phyloP scores from a whole-genome alignment of 1,140 invertebrate genomes.

The Charaxes varanes region DNA sequence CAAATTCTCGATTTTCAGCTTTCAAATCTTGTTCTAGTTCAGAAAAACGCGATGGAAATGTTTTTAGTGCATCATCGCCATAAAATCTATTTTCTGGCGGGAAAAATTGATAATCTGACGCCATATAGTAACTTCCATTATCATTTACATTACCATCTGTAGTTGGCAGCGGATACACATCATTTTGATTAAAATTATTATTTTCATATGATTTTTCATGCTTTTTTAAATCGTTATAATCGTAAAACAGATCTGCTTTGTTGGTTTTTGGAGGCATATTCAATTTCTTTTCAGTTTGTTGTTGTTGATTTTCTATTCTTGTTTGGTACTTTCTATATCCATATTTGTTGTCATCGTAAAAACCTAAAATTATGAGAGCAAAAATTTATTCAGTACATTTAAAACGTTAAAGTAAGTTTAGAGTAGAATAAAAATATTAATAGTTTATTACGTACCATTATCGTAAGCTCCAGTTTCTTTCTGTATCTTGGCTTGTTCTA shows the following conservation, averaged over 20 bases:
- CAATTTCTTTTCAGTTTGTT: too few species aligned
- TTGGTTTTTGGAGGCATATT: too few species aligned
- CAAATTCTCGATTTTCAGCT: background rate
- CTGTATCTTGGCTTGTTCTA: constrained; percentile 57
- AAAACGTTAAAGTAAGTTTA: background rate
- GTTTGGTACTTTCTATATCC: constrained; percentile 41
- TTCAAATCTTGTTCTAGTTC: background rate
- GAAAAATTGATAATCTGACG: constrained; percentile 17
- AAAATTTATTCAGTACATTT: background rate
- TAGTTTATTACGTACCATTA: constrained; percentile 38
- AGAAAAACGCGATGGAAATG: constrained; percentile 9
- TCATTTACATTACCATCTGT: too few species aligned
- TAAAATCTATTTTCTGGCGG: constrained; percentile 7
- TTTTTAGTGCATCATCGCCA: background rate
- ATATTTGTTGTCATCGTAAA: constrained; percentile 53
- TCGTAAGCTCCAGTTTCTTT: constrained; percentile 39
- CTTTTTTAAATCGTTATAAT: too few species aligned
- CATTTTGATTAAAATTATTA: too few species aligned
- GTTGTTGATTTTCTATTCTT: too few species aligned
- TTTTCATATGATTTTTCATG: too few species aligned
- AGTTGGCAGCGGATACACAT: too few species aligned
- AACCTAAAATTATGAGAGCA: constrained; percentile 32
- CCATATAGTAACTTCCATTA: background rate
- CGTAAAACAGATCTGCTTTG: too few species aligned
- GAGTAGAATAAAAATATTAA: background rate